Evolutionary conservation across 2,113 vertebrate genomes (phyloP).

Genomic region (Fulica atra): DNA sequence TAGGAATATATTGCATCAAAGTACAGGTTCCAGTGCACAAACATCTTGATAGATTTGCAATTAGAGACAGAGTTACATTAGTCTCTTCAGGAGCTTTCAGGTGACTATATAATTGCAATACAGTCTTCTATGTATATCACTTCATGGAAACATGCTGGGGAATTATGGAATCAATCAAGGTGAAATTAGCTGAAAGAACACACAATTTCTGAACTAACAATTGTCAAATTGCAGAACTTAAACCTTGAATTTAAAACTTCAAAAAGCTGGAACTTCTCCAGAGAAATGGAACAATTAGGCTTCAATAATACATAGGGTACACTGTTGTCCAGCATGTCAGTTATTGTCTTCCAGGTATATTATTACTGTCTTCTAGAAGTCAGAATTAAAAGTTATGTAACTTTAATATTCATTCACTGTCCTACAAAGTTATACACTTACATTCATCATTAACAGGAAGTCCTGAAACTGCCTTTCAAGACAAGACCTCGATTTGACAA

Average conservation of each 20-base stretch:
- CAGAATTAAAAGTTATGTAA: neutral
- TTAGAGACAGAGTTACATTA: neutral
- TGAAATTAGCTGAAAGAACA: neutral
- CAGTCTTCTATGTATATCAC: neutral
- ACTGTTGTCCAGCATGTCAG: neutral
- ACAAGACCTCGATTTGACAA: neutral
- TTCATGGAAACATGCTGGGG: neutral
- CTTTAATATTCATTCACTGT: neutral
- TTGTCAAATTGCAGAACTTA: neutral
- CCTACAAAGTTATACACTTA: neutral
- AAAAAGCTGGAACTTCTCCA: neutral
- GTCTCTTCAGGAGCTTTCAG: neutral
- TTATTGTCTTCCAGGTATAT: neutral
- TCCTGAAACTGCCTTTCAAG: neutral
- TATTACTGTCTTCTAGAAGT: neutral
- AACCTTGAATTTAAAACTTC: neutral
- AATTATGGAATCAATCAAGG: slow-evolving; percentile 4
- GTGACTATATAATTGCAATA: neutral
- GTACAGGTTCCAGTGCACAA: neutral
- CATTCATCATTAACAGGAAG: neutral
- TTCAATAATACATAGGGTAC: neutral
- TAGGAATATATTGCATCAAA: neutral
- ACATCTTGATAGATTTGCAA: neutral
- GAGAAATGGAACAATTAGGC: neutral
- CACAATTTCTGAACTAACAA: neutral